Evolutionary conservation across 2,797 vertebrate species (phyloP), one percentile per base, ranked within the genome.

Genomic region (Typhlichthys eigenmanni): DNA sequence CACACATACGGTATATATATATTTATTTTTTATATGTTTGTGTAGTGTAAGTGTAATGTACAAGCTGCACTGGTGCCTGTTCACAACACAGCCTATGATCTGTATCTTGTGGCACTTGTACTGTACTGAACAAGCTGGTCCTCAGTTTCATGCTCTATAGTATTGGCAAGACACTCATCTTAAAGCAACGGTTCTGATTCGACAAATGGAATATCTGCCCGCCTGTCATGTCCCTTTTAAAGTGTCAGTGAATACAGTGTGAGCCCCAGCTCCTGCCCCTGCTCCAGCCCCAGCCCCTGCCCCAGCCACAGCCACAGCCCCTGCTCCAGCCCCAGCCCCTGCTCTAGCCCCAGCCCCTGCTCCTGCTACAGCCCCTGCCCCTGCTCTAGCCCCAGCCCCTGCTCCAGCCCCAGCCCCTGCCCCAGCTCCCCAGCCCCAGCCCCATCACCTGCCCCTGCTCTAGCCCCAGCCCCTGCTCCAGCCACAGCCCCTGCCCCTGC

Each of bases 161-260:
- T 66, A 81, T 70, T 88, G 87, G 87, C 86, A 80, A 78, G 85
- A 79, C 58, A 24, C 13, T 48, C 68, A 68, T 78, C 76, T 82
- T 66, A 65, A 74, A 88, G 83, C 80, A 76, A 81, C 80, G 84
- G 75, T 81, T 87, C 77, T 76, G 78, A 87, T 86, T 85, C 85
- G 79, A 79, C 87, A 87, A 83, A 48, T 90, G 72, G 64, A 74
- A 75, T 77, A 79, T 86, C 80, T 85, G 87, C 87, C 84, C 77
- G 87, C 87, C 85, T 85, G 81, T 85, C 88, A 82, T 85, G 75
- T 81, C 84, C 83, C 86, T 86, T 24, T 88, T 75, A 79, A 86
- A 82, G 83, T 87, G 86, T 84, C 83, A 83, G 9, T 71, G 68
- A 76, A 83, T 84, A 68, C 75, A 62, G 64, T 61, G 82, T 70